Evolutionary conservation across 2,888 invertebrate genomes (phyloP).

Genomic region (Serrognathus titanus): DNA sequence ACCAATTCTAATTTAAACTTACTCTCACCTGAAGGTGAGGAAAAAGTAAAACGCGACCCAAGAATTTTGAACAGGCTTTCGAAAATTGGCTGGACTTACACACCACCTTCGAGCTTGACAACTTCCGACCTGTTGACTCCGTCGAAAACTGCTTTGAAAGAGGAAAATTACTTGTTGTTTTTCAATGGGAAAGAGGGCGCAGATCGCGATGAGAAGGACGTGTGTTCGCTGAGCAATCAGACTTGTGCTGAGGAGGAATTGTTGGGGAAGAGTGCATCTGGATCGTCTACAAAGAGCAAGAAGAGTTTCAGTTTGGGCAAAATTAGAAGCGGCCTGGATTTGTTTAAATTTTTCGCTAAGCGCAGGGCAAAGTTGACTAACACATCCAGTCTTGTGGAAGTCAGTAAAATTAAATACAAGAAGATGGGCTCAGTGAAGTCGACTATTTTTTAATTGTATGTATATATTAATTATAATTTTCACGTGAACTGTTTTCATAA

Average conservation of each 20-base stretch:
- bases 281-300: conserved; percentile 7
- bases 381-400: conserved; percentile 11
- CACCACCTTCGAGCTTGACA: conserved; percentile 6
- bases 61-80: conserved; percentile 9
- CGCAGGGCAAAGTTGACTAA: conserved; percentile 8
- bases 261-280: conserved; percentile 2
- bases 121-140: conserved; percentile 4
- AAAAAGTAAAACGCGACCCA: background rate
- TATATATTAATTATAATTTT: too few relatives aligned
- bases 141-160: conserved; percentile 7
- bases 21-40: background rate
- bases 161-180: conserved; percentile 9
- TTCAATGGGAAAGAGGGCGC: conserved; percentile 9
- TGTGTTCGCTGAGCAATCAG: conserved; percentile 6
- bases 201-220: conserved; percentile 11
- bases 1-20: conserved; percentile 11
- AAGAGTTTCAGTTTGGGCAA: conserved; percentile 13
- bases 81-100: conserved; percentile 18
- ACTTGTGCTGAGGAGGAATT: background rate
- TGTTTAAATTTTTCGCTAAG: conserved; percentile 10
- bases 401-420: conserved; percentile 17
- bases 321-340: conserved; percentile 15
- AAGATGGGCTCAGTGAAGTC: conserved; percentile 16
- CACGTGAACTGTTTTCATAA: background rate
- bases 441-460: conserved; percentile 9